These are phyloP conservation scores for Apodemus agrarius DNA, from an alignment of 2,797 vertebrate species.

Conservation along the genomic window DNA sequence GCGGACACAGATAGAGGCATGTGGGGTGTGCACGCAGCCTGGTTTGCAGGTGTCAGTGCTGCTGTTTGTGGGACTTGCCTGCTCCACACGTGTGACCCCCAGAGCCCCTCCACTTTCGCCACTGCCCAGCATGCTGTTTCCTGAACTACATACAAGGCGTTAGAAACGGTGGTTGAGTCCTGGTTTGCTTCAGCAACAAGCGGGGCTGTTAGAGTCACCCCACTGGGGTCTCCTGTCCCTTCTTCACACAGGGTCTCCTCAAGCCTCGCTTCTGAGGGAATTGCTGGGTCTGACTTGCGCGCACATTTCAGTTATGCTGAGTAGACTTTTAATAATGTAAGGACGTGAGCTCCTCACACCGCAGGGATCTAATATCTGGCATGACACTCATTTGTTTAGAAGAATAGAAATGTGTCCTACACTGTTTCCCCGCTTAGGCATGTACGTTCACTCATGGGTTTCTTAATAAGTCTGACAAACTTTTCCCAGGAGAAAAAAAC, in stretches of 20 bases:
- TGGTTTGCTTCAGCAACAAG: background rate
- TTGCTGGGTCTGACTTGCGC: background rate
- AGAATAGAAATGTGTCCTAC: background rate
- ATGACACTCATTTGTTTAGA: background rate
- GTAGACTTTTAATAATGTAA: slow-evolving; percentile 10
- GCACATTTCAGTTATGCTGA: background rate
- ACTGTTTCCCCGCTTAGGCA: background rate
- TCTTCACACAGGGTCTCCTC: background rate
- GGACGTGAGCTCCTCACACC: background rate
- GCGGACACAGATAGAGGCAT: background rate
- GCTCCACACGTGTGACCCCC: background rate
- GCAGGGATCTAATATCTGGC: background rate
- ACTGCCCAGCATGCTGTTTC: background rate
- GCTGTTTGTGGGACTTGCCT: background rate
- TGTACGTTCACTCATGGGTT: no score
- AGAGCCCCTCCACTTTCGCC: background rate
- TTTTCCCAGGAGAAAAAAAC: background rate
- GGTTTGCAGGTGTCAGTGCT: background rate
- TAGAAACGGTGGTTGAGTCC: background rate
- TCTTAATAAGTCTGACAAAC: slow-evolving; percentile 44
- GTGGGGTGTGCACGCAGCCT: background rate
- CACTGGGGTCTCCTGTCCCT: accelerated
- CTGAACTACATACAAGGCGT: background rate
- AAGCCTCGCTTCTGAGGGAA: background rate
- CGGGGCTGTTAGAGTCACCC: background rate